Conservation (phyloP, 2,888 invertebrate species). For the Sepioteuthis lessoniana region DNA sequence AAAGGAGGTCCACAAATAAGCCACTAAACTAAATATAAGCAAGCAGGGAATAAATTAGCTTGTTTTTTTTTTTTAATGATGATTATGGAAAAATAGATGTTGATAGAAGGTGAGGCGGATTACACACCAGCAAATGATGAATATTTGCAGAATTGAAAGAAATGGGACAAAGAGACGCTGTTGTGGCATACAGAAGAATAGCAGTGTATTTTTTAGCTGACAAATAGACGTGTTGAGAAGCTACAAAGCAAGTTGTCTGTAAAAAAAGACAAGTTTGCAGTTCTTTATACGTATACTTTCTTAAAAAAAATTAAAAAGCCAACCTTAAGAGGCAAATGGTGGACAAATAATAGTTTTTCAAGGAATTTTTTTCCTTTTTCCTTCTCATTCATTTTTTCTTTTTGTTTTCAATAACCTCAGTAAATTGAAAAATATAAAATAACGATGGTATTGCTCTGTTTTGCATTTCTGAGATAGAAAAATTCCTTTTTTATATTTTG, state of each 20-base stretch:
- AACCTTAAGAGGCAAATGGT: background rate
- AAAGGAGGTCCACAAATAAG: background rate
- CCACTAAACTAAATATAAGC: background rate
- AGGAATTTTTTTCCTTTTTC: background rate
- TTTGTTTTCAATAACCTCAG: background rate
- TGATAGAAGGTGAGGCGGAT: background rate
- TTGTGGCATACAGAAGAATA: background rate
- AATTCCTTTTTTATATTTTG: background rate
- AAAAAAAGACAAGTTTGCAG: background rate
- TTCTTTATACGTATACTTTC: background rate
- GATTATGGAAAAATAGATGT: background rate
- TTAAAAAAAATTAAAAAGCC: background rate
- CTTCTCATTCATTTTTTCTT: background rate
- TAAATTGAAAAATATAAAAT: background rate
- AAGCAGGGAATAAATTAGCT: background rate
- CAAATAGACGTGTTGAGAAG: background rate
- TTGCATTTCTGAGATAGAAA: background rate
- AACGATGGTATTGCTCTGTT: background rate
- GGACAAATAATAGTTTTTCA: background rate
- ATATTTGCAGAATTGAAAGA: background rate
- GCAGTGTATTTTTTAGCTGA: background rate
- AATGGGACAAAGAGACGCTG: background rate
- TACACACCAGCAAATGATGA: background rate
- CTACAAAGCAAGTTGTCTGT: background rate
- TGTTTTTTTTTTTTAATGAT: constrained; percentile 12